Conservation (phyloP, 2,113 vertebrate species). For the Podilymbus podiceps region DNA sequence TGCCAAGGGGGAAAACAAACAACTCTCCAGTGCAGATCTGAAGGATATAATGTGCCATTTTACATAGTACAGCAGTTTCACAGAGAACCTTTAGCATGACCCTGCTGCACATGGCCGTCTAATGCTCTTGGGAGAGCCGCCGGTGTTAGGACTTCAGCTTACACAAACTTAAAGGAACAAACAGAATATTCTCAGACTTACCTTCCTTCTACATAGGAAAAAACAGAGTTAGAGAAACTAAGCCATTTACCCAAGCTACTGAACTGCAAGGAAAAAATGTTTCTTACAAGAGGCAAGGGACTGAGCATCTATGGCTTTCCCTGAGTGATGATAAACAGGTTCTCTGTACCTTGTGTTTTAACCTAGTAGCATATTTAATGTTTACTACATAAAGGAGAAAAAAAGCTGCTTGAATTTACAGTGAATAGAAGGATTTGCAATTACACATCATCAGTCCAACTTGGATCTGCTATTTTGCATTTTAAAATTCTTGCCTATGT, state of each 20-base stretch:
- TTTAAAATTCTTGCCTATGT: not conserved
- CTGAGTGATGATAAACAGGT: not conserved
- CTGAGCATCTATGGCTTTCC: not conserved
- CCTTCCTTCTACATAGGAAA: not conserved
- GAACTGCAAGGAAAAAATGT: not conserved
- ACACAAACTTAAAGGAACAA: not conserved
- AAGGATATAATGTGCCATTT: not conserved
- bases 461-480: not conserved
- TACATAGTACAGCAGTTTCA: not conserved
- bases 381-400: not conserved
- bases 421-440: constrained; percentile 3
- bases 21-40: not conserved
- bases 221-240: not conserved
- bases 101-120: not conserved
- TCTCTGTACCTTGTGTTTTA: not conserved
- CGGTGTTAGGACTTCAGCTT: not conserved
- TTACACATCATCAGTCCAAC: not conserved
- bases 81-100: not conserved
- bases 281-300: not conserved
- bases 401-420: not conserved
- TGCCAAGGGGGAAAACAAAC: not conserved
- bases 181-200: not conserved
- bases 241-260: not conserved
- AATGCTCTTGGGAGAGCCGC: not conserved
- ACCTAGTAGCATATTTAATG: not conserved